Percentiles rank a stretch among this genome's conserved stretches.
Evolutionary conservation across 2,113 vertebrate species (phyloP).

Genomic region (Donacobius atricapilla): DNA sequence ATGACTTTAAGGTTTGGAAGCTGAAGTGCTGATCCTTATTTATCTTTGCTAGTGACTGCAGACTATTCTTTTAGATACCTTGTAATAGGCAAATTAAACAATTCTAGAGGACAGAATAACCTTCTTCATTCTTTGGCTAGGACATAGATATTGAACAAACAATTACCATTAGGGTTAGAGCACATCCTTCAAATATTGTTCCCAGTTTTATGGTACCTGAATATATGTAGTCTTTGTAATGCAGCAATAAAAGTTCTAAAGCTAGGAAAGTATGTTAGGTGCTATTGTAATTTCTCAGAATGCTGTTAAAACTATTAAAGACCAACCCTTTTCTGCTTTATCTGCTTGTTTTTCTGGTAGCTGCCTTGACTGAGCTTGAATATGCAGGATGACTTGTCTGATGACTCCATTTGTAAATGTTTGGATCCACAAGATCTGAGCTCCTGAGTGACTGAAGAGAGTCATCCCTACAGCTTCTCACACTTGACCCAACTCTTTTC

Average conservation of each 20-base stretch:
- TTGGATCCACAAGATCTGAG: background rate
- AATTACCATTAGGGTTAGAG: background rate
- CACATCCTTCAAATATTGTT: background rate
- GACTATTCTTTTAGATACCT: background rate
- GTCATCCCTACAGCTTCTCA: background rate
- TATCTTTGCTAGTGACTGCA: background rate
- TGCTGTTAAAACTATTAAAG: background rate
- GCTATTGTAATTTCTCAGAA: background rate
- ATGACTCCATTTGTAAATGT: background rate
- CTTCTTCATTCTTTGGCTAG: background rate
- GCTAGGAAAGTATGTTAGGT: background rate
- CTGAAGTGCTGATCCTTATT: background rate
- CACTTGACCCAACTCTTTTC: background rate
- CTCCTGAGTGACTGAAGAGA: background rate
- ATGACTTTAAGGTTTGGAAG: background rate
- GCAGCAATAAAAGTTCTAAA: background rate
- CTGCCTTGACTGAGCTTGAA: background rate
- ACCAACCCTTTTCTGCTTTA: fast-evolving
- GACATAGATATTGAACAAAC: background rate
- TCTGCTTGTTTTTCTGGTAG: background rate
- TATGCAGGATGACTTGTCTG: background rate
- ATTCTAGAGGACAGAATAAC: background rate
- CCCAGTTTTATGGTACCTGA: background rate
- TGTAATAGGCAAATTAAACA: background rate
- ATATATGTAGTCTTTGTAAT: background rate